Percentiles rank a stretch among this genome's conserved stretches.
Evolutionary conservation across 2,797 vertebrate species (phyloP).

Genomic region (Smutsia gigantea): DNA sequence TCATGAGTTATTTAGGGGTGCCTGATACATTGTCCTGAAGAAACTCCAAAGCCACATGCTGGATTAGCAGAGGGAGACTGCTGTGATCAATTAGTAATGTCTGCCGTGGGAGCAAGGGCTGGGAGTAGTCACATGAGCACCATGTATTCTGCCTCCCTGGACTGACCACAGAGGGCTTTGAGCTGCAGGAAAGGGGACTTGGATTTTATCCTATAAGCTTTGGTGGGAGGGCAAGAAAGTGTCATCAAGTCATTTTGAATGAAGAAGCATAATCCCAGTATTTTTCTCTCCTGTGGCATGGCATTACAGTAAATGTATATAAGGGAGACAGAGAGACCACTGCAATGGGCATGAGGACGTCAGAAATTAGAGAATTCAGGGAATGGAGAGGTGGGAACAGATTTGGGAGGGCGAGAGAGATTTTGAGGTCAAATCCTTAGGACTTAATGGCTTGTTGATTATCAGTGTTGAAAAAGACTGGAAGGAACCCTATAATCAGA

Average conservation of each 20-base stretch:
- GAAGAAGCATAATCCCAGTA: background rate
- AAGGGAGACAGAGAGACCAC: too few species aligned
- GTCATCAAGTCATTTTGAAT: background rate
- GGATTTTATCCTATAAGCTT: background rate
- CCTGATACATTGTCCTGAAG: background rate
- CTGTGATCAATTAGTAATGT: background rate
- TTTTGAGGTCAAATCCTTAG: background rate
- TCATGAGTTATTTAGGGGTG: too few species aligned
- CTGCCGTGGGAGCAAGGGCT: background rate
- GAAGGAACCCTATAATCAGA: background rate
- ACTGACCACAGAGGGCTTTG: background rate
- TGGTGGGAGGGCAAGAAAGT: background rate
- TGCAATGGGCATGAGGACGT: background rate
- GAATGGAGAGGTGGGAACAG: rapidly evolving
- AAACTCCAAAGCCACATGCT: background rate
- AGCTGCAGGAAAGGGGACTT: background rate
- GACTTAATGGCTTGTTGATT: background rate
- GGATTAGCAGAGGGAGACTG: background rate
- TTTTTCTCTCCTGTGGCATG: background rate
- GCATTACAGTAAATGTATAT: rapidly evolving
- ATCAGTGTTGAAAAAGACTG: background rate
- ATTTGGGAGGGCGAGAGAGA: background rate
- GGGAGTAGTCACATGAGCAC: background rate
- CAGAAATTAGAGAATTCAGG: background rate
- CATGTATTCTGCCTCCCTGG: background rate